Evolutionary conservation across 1,140 invertebrate genomes (phyloP).

Genomic region (Danaus melanippus): DNA sequence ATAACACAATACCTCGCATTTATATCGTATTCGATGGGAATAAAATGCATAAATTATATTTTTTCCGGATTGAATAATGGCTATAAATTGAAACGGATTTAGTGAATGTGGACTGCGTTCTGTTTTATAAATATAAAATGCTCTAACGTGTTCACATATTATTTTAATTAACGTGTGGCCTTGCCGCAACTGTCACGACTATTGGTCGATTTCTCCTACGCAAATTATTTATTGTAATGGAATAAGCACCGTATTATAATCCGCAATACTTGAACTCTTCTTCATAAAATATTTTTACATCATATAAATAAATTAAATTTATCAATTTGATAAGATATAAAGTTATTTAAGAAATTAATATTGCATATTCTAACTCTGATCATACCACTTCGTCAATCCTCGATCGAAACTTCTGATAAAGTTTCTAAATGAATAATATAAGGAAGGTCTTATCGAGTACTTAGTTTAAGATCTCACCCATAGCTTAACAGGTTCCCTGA

Average conservation of each 20-base stretch:
- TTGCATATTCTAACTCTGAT: constrained; percentile 11
- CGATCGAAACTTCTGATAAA: constrained; percentile 24
- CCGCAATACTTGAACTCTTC: no score
- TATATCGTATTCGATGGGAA: no score
- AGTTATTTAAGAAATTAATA: constrained; percentile 5
- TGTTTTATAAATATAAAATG: constrained; percentile 5
- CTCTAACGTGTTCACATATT: background rate
- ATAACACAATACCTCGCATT: no score
- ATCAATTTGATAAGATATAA: no score
- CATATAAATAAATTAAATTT: no score
- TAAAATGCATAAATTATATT: no score
- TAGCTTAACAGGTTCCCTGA: constrained; percentile 13
- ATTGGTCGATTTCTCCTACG: constrained; percentile 48
- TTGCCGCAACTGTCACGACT: constrained; percentile 24
- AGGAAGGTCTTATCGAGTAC: constrained; percentile 20
- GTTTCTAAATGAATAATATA: constrained; percentile 26
- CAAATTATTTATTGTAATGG: background rate
- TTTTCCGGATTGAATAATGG: no score
- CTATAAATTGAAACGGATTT: no score
- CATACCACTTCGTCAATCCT: constrained; percentile 21
- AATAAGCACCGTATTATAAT: no score
- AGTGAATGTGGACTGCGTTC: no score
- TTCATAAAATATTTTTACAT: no score
- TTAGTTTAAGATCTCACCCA: constrained; percentile 21
- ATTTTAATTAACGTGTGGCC: constrained; percentile 10